Base-by-base conservation (phyloP, 1,140 invertebrate genomes). In the Apis mellifera region DNA sequence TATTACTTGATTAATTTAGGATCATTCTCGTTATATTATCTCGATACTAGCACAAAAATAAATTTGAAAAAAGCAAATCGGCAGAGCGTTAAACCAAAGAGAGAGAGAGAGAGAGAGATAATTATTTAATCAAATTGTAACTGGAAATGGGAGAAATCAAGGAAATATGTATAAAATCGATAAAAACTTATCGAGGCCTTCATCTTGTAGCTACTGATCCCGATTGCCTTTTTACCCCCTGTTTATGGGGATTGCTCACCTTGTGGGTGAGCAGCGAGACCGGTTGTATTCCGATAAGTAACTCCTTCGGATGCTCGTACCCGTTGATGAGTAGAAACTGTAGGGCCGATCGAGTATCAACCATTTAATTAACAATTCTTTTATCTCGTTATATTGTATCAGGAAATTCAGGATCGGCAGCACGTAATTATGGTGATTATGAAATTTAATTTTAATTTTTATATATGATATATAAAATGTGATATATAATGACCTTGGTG, bases 261-360 rank as follows among this genome's bases (percentile, higher is more conserved):
- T 92, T 83, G 85, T 69, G 52, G 90, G 90, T 85, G 90, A 92
- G 83, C 84, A 87, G 64, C 78, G 76, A 77, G 85, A 85, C 66
- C 89, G 86, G 81, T 86, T 87, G 83, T 87, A 85, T 55, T 87
- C 86, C 72, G 86, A 86, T 48, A 77, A n/a, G 72, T 87, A 90
- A 65, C 78, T 88, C 55, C 85, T 84, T 73, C 84, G 88, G 82
- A 85, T 78, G 85, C 81, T 86, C 42, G 84, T 68, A 64, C 84
- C 59, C 57, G 77, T 79, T n/a, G 87, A 83, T 69, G 85, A 86
- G 80, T 90, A 89, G 82, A 78, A 90, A 82, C 87, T 87, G 83
- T 82, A 68, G 75, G 68, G 69, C 48, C 87, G 85, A 86, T 89
- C 82, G 82, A 87, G 76, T 55, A 82, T 55, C 52, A 87, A 78